Evolutionary conservation across 2,888 invertebrate genomes (phyloP).

Genomic region (Buathra laborator): DNA sequence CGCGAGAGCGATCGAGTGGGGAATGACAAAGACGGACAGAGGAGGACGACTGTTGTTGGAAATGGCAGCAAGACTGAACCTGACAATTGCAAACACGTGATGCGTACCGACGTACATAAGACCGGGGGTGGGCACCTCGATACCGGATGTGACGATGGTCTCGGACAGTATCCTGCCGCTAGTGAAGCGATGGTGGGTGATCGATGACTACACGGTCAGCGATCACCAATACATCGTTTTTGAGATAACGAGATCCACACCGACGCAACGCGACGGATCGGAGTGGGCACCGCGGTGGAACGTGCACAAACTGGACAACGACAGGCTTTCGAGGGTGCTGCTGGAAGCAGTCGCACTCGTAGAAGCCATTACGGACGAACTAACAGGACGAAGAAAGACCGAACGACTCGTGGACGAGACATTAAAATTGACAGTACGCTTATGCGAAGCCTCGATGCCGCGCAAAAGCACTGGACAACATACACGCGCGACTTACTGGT

Average conservation of each 20-base stretch:
- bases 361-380: conserved; percentile 12
- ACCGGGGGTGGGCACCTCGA: neutral
- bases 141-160: conserved; percentile 30
- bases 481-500: conserved; percentile 68
- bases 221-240: conserved; percentile 67
- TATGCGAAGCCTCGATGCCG: conserved; percentile 42
- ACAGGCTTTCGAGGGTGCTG: no score
- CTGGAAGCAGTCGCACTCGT: conserved; percentile 2
- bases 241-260: neutral
- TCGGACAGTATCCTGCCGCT: conserved; percentile 7
- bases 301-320: neutral
- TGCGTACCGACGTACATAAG: conserved; percentile 39
- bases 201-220: conserved; percentile 61
- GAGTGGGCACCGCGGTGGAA: conserved; percentile 18
- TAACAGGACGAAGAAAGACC: conserved; percentile 15
- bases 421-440: neutral
- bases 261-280: neutral
- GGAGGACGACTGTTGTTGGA: conserved; percentile 62
- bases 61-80: conserved; percentile 60
- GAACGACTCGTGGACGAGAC: conserved; percentile 30
- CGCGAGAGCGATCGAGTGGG: no score
- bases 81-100: conserved; percentile 7
- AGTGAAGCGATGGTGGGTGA: conserved; percentile 31
- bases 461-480: neutral
- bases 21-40: conserved; percentile 31